Evolutionary conservation across 2,113 vertebrate genomes (phyloP).

Genomic region (Chinchilla lanigera): DNA sequence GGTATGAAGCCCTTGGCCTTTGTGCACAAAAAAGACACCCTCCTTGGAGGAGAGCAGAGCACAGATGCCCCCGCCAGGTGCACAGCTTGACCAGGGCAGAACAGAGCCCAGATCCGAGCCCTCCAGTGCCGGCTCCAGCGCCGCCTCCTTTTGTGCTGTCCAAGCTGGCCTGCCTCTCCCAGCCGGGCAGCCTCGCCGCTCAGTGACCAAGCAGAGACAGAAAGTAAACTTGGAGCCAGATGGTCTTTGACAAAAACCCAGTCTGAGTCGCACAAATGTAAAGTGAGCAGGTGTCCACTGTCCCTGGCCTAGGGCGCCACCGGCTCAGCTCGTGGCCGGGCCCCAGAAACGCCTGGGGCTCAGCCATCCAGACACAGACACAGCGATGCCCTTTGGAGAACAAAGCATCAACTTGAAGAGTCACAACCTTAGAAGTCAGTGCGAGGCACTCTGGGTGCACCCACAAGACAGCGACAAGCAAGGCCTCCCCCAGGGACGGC

Average conservation of each 20-base stretch:
- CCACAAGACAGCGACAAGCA: neutral
- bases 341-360: neutral
- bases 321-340: neutral
- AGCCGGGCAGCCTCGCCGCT: neutral
- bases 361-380: neutral
- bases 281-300: neutral
- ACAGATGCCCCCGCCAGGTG: neutral
- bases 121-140: fast-evolving
- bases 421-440: neutral
- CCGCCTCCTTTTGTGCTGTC: neutral
- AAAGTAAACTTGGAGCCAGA: conserved; percentile 34
- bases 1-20: neutral
- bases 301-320: neutral
- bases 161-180: neutral
- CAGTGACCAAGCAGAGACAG: neutral
- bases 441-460: neutral
- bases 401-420: neutral
- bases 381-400: neutral
- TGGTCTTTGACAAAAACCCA: neutral
- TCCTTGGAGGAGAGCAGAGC: neutral
- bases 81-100: neutral
- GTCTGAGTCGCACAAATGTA: neutral
- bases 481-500: neutral
- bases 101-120: neutral
- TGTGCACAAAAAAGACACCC: neutral